Evolutionary conservation across 1,140 invertebrate species (phyloP).

Genomic region (Aleiodes sp.): DNA sequence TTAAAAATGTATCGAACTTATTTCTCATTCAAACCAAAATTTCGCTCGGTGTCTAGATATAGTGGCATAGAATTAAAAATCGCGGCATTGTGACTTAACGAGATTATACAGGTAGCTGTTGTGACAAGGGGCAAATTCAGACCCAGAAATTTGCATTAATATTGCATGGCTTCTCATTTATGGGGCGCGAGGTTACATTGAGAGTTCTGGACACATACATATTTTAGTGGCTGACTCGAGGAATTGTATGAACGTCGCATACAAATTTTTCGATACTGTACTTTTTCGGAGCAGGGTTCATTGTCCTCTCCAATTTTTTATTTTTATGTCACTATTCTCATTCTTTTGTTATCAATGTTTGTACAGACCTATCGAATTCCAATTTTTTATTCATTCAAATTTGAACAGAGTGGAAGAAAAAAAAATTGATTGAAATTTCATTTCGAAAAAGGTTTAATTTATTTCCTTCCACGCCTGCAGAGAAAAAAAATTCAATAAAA

Average conservation of each 20-base stretch:
- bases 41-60: too few species aligned
- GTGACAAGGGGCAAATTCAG: slow-evolving; percentile 26
- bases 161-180: slow-evolving; percentile 34
- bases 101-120: neutral
- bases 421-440: too few species aligned
- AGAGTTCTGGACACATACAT: slow-evolving; percentile 9
- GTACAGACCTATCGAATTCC: too few species aligned
- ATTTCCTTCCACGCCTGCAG: too few species aligned
- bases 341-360: too few species aligned
- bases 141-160: slow-evolving; percentile 39
- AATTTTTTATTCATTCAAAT: too few species aligned
- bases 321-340: neutral
- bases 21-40: too few species aligned
- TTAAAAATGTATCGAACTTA: too few species aligned
- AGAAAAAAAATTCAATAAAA: too few species aligned
- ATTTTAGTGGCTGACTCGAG: neutral
- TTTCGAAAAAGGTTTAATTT: too few species aligned
- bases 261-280: slow-evolving; percentile 34
- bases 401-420: too few species aligned
- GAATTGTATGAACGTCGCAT: slow-evolving; percentile 28
- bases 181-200: neutral
- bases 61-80: too few species aligned
- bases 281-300: slow-evolving; percentile 4
- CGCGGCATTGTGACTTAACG: neutral
- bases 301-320: neutral